Evolutionary conservation across 1,140 invertebrate species (phyloP).

Genomic region (Vanessa atalanta): DNA sequence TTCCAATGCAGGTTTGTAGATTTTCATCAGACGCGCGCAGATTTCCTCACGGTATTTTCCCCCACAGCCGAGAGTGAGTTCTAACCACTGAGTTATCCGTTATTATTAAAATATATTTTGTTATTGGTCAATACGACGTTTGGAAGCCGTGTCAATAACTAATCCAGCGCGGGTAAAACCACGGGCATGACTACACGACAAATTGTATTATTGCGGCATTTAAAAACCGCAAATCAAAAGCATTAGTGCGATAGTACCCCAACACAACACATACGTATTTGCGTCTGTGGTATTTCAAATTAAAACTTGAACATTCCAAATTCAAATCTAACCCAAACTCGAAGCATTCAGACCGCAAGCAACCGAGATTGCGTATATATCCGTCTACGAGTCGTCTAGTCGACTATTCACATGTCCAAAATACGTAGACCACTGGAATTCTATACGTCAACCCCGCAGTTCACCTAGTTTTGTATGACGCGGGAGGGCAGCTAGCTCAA

Average conservation of each 20-base stretch:
- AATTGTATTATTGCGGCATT: neutral
- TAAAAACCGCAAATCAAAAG: conserved; percentile 9
- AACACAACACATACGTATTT: too few species aligned
- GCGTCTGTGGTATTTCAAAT: neutral
- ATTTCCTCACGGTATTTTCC: too few species aligned
- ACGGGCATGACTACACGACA: conserved; percentile 11
- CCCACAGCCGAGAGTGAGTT: too few species aligned
- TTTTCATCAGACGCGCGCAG: too few species aligned
- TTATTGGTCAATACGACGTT: too few species aligned
- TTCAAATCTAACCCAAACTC: conserved; percentile 51
- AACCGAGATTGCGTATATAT: conserved; percentile 49
- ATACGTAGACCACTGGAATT: conserved; percentile 44
- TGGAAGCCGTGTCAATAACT: too few species aligned
- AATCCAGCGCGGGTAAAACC: neutral
- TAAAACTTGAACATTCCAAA: conserved; percentile 42
- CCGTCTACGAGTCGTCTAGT: conserved; percentile 74
- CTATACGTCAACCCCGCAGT: conserved; percentile 49
- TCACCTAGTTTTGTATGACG: conserved; percentile 21
- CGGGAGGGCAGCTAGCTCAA: conserved; percentile 43
- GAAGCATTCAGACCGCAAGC: conserved; percentile 51
- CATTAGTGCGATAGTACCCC: neutral
- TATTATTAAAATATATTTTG: too few species aligned
- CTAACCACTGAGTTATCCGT: too few species aligned
- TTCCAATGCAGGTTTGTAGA: too few species aligned
- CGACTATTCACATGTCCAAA: conserved; percentile 57